phyloP scores from a whole-genome alignment of 2,113 vertebrate species.

The Coptodon bakossiorum region DNA sequence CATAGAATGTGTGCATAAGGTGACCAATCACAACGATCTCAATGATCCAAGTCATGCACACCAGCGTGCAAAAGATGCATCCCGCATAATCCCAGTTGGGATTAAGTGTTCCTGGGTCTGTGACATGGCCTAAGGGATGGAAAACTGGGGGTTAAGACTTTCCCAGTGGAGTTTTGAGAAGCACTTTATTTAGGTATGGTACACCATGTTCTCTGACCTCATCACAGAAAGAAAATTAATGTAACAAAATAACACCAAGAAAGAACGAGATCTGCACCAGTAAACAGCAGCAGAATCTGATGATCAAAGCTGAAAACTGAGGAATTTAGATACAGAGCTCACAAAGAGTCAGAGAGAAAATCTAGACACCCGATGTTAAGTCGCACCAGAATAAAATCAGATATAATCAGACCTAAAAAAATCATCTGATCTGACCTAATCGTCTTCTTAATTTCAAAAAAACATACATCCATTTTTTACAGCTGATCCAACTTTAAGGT shows the following conservation, averaged over 20 bases:
- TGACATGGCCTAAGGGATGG: background rate
- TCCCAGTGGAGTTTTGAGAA: background rate
- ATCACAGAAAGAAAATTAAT: background rate
- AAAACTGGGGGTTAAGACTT: background rate
- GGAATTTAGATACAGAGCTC: background rate
- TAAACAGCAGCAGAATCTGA: background rate
- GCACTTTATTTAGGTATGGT: background rate
- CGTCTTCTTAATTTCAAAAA: fast-evolving
- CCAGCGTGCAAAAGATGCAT: background rate
- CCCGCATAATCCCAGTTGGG: background rate
- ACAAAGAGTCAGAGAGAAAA: background rate
- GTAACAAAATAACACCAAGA: background rate
- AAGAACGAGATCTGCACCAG: background rate
- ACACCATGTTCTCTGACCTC: background rate
- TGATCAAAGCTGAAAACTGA: background rate
- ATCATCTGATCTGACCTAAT: background rate
- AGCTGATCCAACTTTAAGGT: background rate
- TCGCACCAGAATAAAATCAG: background rate
- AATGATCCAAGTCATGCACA: background rate
- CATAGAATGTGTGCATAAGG: background rate
- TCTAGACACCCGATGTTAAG: background rate
- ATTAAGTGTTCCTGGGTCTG: background rate
- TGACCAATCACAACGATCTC: background rate
- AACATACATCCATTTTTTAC: background rate
- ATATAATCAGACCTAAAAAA: background rate